Conservation (phyloP, 2,888 invertebrate species). For the Deilephila porcellus region DNA sequence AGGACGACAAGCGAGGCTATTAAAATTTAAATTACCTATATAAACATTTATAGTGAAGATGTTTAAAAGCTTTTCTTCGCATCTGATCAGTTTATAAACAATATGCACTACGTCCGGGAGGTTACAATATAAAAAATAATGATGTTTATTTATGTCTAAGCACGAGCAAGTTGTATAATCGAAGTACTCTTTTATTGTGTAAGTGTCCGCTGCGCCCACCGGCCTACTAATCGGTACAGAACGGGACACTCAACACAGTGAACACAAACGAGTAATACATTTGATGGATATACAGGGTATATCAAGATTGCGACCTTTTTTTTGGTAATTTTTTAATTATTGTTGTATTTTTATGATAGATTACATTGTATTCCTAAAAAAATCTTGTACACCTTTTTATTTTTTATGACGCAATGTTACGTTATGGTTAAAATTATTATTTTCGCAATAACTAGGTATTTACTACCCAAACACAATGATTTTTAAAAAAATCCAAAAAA, state of each 20-base stretch:
- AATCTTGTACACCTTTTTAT: no score
- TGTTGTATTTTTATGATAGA: no score
- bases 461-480: no score
- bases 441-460: no score
- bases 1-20: slow-evolving; percentile 15
- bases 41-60: slow-evolving; percentile 14
- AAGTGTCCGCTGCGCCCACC: slow-evolving; percentile 13
- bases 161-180: slow-evolving; percentile 9
- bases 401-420: no score
- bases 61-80: slow-evolving; percentile 18
- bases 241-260: not conserved
- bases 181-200: not conserved
- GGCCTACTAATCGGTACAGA: not conserved
- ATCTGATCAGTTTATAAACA: slow-evolving; percentile 22
- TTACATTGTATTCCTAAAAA: no score
- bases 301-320: no score
- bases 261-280: slow-evolving; percentile 9
- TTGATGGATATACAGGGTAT: not conserved
- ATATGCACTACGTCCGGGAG: slow-evolving; percentile 3
- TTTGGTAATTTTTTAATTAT: no score
- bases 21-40: slow-evolving; percentile 16
- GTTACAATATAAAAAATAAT: not conserved
- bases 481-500: no score
- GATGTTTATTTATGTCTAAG: not conserved
- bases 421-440: no score